Evolutionary conservation across 2,113 vertebrate species (phyloP), one percentile per base, ranked within the genome.

Genomic region (Potamarius usumacintae): DNA sequence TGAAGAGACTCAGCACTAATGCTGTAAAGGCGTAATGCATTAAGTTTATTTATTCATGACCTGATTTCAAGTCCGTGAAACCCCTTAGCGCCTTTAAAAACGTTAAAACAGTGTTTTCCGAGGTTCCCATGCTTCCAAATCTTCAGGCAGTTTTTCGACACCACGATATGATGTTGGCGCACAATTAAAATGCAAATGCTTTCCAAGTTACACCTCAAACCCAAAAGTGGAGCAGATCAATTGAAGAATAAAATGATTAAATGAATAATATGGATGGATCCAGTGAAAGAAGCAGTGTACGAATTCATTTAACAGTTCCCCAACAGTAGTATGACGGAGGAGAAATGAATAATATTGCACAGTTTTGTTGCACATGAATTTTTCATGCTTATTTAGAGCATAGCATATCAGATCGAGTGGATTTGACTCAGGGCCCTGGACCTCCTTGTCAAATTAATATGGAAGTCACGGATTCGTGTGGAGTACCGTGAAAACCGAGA

Each of bases 1-100:
- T 84, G 89, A 92, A 91, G 86, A 83, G 89, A 92, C 90, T 87
- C 90, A 88, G 71, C 18, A 48, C 71, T 74, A 22, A 74, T 11
- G 34, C 71, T 20, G 27, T n/a, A 67, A n/a, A 7, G 5, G 10
- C 12, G 67, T 5, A 50, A 25, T 76, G 72, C 30, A 2, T 30
- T 34, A 42, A 72, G 25, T 50, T 25, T 20, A 18, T 34, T 74
- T 50, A 27, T 25, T 77, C 12, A 52, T 25, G 52, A 1, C 10
- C 11, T 25, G 20, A 52, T 14, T 52, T 10, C 22, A 52, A 52
- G 25, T 52, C 18, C 5, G n/a, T 12, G 22, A 52, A 77, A 77
- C n/a, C 10, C 11, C 48, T 52, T 53, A 25, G 22, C 14, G 48
- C 10, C 11, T 53, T 78, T 25, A 15, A 78, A 53, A 50, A 4